Evolutionary conservation across 2,888 invertebrate genomes (phyloP).

Genomic region (Morpho deidamia): DNA sequence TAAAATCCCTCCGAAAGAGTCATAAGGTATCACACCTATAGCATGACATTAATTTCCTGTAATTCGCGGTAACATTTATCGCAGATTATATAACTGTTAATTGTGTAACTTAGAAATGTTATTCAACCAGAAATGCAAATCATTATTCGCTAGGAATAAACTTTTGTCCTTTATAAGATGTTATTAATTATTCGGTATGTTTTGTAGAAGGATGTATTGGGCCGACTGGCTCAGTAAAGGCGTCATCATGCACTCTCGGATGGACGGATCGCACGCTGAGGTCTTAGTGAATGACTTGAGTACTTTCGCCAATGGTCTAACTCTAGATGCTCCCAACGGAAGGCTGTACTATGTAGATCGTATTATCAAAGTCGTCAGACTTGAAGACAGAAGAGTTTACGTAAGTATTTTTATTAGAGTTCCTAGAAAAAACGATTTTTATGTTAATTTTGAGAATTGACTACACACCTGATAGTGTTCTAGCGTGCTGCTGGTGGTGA

Average conservation of each 20-base stretch:
- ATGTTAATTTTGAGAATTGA: no score
- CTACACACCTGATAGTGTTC: no score
- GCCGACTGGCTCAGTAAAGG: conserved; percentile 89
- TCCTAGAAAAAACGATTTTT: no score
- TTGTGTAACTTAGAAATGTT: no score
- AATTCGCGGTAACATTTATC: no score
- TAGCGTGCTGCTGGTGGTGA: no score
- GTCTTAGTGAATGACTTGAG: conserved; percentile 81
- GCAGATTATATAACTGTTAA: no score
- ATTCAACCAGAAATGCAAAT: no score
- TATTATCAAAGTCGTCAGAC: conserved; percentile 79
- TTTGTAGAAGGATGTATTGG: conserved; percentile 90
- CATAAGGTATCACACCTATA: no score
- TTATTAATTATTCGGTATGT: conserved; percentile 15
- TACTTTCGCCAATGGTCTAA: conserved; percentile 91
- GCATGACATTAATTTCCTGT: no score
- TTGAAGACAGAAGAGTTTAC: conserved; percentile 83
- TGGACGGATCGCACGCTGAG: conserved; percentile 87
- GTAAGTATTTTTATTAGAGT: conserved; percentile 46
- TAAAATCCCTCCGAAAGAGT: no score
- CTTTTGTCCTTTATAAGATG: not conserved
- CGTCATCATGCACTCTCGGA: conserved; percentile 86
- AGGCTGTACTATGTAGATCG: conserved; percentile 93
- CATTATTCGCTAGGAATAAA: no score
- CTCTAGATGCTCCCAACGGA: conserved; percentile 87